Base-by-base conservation (phyloP, 2,888 invertebrate species). In the Agonopterix subpropinquella region DNA sequence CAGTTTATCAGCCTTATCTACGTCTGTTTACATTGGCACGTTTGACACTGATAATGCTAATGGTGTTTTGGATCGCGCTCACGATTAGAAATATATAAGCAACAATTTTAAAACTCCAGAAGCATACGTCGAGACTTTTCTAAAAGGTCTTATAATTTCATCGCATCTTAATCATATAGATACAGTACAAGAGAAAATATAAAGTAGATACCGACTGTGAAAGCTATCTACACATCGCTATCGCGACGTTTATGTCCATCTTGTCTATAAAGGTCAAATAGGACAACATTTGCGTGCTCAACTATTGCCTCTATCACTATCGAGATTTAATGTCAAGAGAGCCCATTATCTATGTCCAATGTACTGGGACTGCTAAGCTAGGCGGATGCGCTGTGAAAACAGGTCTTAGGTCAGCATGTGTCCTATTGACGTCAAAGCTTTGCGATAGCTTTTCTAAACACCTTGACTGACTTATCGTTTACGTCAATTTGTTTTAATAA, bases 341-440 rank as follows among this genome's bases (percentile, higher is more conserved):
- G 36, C 9, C 39, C 37, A 46, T 67, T 68, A 70, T 69, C 66
- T 58, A 49, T 55, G 61, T 62, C 47, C 58, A 54, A 57, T 65
- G 58, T 28, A 41, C 41, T 36, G 4, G 7, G 28, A 28, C 28
- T 39, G 4, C 39, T 39, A n/a, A n/a, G 56, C 54, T 56, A 66
- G 50, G 64, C 70, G 73, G 77, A 73, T 73, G 61, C 57, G 56
- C 57, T 63, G 58, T 58, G 65, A 63, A 67, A 70, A 65, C 61
- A 62, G 78, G 77, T 76, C 78, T 71, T 71, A 75, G 77, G 78
- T 78, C 75, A 69, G 68, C 67, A 65, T 64, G 64, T 74, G 79
- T 67, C 65, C 60, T 57, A 66, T 73, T 76, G 75, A 77, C 78
- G 80, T 80, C 79, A 74, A 73, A 64, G 62, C 62, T 62, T 63